phyloP scores from a whole-genome alignment of 2,113 vertebrate genomes.

The Peromyscus polionotus region DNA sequence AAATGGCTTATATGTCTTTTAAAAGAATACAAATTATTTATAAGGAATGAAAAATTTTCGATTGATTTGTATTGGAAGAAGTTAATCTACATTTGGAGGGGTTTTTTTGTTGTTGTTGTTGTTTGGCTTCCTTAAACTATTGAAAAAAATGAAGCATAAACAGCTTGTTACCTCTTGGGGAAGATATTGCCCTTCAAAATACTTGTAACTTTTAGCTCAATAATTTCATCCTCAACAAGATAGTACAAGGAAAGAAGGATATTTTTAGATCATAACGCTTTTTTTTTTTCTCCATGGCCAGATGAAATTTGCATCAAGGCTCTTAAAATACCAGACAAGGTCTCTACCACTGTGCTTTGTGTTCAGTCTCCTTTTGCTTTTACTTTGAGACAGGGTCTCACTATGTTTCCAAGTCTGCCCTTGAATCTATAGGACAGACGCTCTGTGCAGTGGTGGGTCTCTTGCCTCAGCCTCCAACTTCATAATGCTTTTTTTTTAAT shows the following conservation, averaged over 20 bases:
- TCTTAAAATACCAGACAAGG: neutral
- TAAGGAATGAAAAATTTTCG: neutral
- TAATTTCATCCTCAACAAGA: constrained; percentile 16
- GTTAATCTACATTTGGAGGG: neutral
- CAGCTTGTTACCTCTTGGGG: neutral
- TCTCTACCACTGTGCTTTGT: neutral
- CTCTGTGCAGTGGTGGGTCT: neutral
- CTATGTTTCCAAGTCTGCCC: neutral
- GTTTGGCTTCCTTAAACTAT: neutral
- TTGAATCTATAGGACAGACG: neutral
- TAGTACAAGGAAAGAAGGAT: neutral
- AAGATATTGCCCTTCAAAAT: neutral
- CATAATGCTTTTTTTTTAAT: neutral
- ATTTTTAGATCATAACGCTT: neutral
- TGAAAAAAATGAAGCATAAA: neutral
- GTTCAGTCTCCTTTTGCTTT: neutral
- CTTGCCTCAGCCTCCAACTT: neutral
- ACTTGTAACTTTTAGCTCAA: neutral
- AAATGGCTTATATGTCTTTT: neutral
- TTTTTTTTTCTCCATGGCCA: neutral
- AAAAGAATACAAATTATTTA: constrained; percentile 27
- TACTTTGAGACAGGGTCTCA: neutral
- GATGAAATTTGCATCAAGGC: neutral
- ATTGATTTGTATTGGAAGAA: constrained; percentile 46
- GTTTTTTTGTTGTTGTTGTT: neutral